Evolutionary conservation across 1,140 invertebrate species (phyloP), one percentile per base, ranked within the genome.

Genomic region (Oreohelix idahoensis): DNA sequence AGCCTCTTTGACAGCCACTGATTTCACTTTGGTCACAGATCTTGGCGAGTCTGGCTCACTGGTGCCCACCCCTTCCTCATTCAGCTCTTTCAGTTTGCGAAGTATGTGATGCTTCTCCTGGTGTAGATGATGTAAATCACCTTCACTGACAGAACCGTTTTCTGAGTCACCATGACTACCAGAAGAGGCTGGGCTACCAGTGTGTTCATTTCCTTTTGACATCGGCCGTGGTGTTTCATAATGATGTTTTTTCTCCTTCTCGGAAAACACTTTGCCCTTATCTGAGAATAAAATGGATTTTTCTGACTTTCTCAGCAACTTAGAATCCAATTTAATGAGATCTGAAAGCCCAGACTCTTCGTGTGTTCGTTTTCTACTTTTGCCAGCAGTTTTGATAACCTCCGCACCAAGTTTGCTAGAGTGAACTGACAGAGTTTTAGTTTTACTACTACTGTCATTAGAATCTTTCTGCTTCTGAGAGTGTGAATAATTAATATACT

Each of bases 101-200:
- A 93, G 81, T 26, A 93, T 76, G 35, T 89, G 84, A 35, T 89
- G 86, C 87, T 92, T 92, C 79, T 91, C 87, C 70, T 89, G 90
- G 79, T 92, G 88, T 32, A 93, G 85, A 73, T 91, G 88, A 75
- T 86, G 84, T 63, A 93, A 84, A 58, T 92, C 92, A 20, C 86
- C 84, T 79, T 90, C 89, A 69, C 86, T 88, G 23, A 89, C 63
- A 26, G 89, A 89, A 39, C 89, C 89, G 53, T 87, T 90, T 75
- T 92, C 91, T 39, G 90, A 90, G 49, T 90, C 89, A 23, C 81
- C 83, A 75, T 86, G 86, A 83, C 88, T 90, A 86, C 87, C 88
- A 15, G 87, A 84, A 35, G 89, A 89, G 79, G 87, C 87, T 42
- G 87, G 87, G 71, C 87, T 88, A 38, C 86, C 84, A 26, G 76